phyloP scores from a whole-genome alignment of 2,113 vertebrate genomes.

The Vulpes vulpes region DNA sequence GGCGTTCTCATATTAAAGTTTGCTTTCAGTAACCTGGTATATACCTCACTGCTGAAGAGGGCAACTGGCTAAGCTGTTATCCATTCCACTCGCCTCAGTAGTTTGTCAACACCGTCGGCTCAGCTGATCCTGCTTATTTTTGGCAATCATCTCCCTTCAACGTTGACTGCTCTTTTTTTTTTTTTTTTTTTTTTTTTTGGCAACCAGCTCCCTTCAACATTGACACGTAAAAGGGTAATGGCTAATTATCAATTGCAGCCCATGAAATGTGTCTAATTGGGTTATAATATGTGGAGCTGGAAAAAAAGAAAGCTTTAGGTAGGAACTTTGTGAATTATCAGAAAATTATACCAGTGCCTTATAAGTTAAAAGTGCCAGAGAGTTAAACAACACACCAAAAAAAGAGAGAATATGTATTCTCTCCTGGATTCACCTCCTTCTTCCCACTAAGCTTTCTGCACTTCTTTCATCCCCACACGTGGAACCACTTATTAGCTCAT shows the following conservation, averaged over 20 bases:
- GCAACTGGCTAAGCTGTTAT: slow-evolving; percentile 64
- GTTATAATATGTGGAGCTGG: slow-evolving; percentile 29
- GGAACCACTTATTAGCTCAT: background rate
- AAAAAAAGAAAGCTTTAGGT: slow-evolving; percentile 65
- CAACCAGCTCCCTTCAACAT: slow-evolving; percentile 61
- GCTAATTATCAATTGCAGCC: slow-evolving; percentile 71
- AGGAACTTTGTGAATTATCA: slow-evolving; percentile 56
- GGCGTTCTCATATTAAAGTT: slow-evolving; percentile 67
- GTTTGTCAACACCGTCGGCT: slow-evolving; percentile 64
- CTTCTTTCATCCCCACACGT: background rate
- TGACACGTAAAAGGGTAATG: slow-evolving; percentile 34
- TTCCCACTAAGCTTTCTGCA: background rate
- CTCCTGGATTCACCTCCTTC: background rate
- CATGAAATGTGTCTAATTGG: slow-evolving; percentile 68
- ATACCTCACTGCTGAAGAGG: slow-evolving; percentile 69
- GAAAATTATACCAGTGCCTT: slow-evolving; percentile 65
- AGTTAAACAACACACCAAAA: background rate
- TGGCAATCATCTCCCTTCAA: slow-evolving; percentile 71
- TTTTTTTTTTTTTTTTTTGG: slow-evolving; percentile 33
- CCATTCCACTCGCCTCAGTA: slow-evolving; percentile 66
- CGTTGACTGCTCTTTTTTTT: background rate
- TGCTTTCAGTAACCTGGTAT: slow-evolving; percentile 73
- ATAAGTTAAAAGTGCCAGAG: slow-evolving; percentile 30
- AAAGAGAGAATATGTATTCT: background rate
- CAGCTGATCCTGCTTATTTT: slow-evolving; percentile 71